Conservation (phyloP, 2,888 invertebrate species). For the Acanthopleura granulata region DNA sequence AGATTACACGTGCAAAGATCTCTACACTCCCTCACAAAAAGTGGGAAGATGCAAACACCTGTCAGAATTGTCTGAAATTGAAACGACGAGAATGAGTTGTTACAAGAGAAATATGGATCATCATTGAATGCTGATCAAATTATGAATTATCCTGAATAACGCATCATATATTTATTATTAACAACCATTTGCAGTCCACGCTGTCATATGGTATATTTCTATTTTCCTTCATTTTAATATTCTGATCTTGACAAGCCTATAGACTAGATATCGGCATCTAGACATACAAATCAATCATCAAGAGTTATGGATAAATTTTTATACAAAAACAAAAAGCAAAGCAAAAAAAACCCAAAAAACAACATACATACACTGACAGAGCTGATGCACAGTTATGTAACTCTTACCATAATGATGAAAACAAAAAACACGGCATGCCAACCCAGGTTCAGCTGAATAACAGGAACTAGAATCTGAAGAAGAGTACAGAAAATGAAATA, state of each 20-base stretch:
- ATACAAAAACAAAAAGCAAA: background rate
- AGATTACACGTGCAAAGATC: background rate
- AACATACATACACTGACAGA: no score
- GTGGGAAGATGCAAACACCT: constrained; percentile 47
- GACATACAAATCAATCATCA: no score
- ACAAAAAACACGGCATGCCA: constrained; percentile 71
- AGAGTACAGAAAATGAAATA: constrained; percentile 14
- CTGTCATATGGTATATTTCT: no score
- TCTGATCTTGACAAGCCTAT: no score
- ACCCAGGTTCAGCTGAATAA: constrained; percentile 63
- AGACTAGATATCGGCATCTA: no score
- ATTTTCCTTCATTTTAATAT: no score
- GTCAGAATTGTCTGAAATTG: constrained; percentile 48
- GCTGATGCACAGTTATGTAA: no score
- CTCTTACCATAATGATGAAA: constrained; percentile 69
- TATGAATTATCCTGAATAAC: no score
- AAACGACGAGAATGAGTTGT: background rate
- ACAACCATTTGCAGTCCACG: no score
- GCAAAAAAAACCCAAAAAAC: constrained; percentile 14
- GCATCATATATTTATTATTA: no score
- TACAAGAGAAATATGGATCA: background rate
- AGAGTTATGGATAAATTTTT: no score
- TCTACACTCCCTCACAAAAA: constrained; percentile 45
- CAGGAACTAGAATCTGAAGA: constrained; percentile 65
- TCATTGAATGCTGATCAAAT: no score